Evolutionary conservation across 2,888 invertebrate species (phyloP).

Genomic region (Leptothorax acervorum): DNA sequence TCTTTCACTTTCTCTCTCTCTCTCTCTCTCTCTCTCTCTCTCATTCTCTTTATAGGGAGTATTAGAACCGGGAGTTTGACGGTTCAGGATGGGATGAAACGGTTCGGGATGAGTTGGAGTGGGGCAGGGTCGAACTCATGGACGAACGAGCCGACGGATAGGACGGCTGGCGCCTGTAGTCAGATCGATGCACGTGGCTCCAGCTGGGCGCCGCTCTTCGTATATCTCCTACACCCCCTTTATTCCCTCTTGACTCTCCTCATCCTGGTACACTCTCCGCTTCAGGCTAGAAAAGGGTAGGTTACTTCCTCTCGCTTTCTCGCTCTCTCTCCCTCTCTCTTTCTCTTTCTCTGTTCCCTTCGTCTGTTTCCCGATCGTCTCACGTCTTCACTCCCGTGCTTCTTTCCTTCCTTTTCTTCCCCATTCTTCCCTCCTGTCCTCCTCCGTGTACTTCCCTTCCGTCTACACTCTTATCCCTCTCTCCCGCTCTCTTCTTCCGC

Average conservation of each 20-base stretch:
- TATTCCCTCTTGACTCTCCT: constrained; percentile 81
- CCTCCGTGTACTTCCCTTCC: constrained; percentile 49
- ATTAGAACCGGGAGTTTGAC: constrained; percentile 48
- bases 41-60: constrained; percentile 37
- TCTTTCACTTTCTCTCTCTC: background rate
- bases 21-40: constrained; percentile 8
- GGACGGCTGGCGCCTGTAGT: constrained; percentile 85
- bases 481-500: constrained; percentile 2
- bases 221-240: constrained; percentile 83
- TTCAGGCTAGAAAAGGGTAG: constrained; percentile 70
- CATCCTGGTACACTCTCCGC: constrained; percentile 68
- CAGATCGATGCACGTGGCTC: constrained; percentile 86
- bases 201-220: constrained; percentile 85
- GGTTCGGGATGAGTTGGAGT: constrained; percentile 76
- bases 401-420: background rate
- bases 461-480: constrained; percentile 35
- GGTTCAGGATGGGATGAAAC: constrained; percentile 73
- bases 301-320: constrained; percentile 60
- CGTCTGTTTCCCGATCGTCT: background rate
- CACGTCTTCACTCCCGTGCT: constrained; percentile 1
- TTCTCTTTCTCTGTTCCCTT: constrained; percentile 12
- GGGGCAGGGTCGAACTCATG: constrained; percentile 85
- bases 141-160: constrained; percentile 85
- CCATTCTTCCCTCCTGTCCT: constrained; percentile 12
- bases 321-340: background rate